Conservation (phyloP, 2,888 invertebrate genomes). For the Idaea biselata region DNA sequence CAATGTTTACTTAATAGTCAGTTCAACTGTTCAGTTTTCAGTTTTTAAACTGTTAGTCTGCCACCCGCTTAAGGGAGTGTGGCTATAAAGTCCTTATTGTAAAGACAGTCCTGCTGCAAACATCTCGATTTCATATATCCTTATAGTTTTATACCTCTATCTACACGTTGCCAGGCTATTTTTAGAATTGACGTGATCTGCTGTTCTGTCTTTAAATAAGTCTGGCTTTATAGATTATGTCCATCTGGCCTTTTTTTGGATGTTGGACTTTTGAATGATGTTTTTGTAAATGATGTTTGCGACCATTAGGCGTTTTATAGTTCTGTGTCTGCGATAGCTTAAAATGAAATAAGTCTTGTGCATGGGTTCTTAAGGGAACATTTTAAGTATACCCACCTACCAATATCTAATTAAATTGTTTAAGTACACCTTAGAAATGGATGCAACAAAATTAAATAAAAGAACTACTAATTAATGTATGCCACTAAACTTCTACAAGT, state of each 20-base stretch:
- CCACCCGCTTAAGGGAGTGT: neutral
- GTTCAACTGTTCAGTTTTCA: no score
- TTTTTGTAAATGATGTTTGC: neutral
- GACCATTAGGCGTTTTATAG: neutral
- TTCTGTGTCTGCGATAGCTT: neutral
- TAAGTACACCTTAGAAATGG: no score
- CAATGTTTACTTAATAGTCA: no score
- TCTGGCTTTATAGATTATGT: neutral
- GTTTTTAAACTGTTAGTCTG: no score
- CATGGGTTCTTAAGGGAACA: neutral
- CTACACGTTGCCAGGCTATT: neutral
- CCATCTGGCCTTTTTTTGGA: neutral
- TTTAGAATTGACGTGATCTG: neutral
- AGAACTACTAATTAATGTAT: no score
- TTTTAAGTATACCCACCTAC: neutral
- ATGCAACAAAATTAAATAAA: no score
- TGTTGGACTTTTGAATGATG: neutral
- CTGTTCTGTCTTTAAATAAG: neutral
- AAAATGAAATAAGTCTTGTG: neutral
- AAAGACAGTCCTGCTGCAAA: neutral
- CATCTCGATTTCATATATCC: neutral
- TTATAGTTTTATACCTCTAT: neutral
- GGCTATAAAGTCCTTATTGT: neutral
- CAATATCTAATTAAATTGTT: neutral
- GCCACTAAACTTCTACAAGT: no score